Evolutionary conservation across 2,888 invertebrate genomes (phyloP).

Genomic region (Drosophila maculinotata): DNA sequence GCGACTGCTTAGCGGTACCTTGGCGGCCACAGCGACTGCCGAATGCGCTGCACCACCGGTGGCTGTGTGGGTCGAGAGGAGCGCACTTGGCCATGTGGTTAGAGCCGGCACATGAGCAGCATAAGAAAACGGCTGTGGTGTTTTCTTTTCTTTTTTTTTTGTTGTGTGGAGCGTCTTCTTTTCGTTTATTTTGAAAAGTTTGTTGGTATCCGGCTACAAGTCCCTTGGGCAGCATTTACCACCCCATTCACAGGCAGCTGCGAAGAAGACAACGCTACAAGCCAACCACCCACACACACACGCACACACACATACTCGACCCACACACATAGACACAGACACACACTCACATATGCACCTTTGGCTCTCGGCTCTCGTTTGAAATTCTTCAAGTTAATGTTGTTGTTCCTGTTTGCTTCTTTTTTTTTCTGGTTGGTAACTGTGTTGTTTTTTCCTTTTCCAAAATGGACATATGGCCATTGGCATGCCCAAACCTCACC

Average conservation of each 20-base stretch:
- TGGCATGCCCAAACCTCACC: constrained; percentile 52
- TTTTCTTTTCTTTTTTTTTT: constrained; percentile 14
- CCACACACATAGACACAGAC: constrained; percentile 21
- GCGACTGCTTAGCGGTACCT: constrained; percentile 13
- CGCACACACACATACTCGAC: constrained; percentile 9
- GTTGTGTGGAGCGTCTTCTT: constrained; percentile 55
- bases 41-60: constrained; percentile 31
- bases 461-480: constrained; percentile 82
- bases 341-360: constrained; percentile 41
- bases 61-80: constrained; percentile 4
- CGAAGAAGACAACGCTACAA: constrained; percentile 49
- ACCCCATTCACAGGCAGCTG: constrained; percentile 83
- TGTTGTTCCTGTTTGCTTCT: constrained; percentile 42
- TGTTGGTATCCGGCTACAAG: constrained; percentile 84
- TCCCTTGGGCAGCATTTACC: constrained; percentile 85
- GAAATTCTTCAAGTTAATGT: constrained; percentile 72
- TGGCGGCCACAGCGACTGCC: constrained; percentile 31
- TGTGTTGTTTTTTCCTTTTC: constrained; percentile 54
- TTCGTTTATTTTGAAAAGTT: constrained; percentile 73
- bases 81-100: constrained; percentile 31
- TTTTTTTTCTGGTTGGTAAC: constrained; percentile 38
- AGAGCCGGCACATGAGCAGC: constrained; percentile 32
- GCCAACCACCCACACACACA: constrained; percentile 32
- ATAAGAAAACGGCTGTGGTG: constrained; percentile 30
- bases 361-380: constrained; percentile 45